Evolutionary conservation across 1,140 invertebrate genomes (phyloP).

Genomic region (Drosophila fuyamai): DNA sequence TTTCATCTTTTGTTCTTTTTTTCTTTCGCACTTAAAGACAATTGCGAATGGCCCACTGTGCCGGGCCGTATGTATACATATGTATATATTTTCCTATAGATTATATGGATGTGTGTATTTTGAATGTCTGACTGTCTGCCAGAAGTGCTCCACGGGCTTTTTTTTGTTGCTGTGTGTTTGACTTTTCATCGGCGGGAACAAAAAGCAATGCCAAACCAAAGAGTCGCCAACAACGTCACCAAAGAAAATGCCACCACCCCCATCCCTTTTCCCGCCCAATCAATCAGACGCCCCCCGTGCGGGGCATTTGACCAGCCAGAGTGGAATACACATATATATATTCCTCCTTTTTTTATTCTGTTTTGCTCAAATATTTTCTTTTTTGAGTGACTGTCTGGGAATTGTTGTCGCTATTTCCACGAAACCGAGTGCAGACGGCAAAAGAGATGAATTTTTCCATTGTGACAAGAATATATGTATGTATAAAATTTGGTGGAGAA

Average conservation of each 20-base stretch:
- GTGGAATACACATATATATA: neutral
- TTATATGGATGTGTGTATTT: slow-evolving; percentile 42
- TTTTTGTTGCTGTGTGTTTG: slow-evolving; percentile 48
- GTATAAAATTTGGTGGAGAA: neutral
- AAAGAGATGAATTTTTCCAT: slow-evolving; percentile 44
- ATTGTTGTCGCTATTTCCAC: slow-evolving; percentile 46
- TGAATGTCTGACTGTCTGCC: slow-evolving; percentile 75
- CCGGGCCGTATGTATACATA: slow-evolving; percentile 22
- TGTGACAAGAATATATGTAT: slow-evolving; percentile 9
- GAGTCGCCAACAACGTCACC: slow-evolving; percentile 74
- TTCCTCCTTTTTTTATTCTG: slow-evolving; percentile 9
- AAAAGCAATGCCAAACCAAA: slow-evolving; percentile 63
- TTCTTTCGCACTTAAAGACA: slow-evolving; percentile 61
- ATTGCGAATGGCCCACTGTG: slow-evolving; percentile 70
- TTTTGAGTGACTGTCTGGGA: slow-evolving; percentile 59
- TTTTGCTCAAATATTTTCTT: slow-evolving; percentile 69
- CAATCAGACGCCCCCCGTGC: slow-evolving; percentile 51
- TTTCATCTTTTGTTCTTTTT: slow-evolving; percentile 39
- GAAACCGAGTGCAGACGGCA: slow-evolving; percentile 24
- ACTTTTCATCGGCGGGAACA: slow-evolving; percentile 66
- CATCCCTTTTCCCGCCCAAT: slow-evolving; percentile 47
- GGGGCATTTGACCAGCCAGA: slow-evolving; percentile 19
- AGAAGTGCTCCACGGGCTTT: slow-evolving; percentile 47
- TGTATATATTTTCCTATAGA: slow-evolving; percentile 17
- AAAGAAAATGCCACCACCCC: slow-evolving; percentile 33